phyloP scores from a whole-genome alignment of 2,113 vertebrate species.

The Hirundichthys speculiger region DNA sequence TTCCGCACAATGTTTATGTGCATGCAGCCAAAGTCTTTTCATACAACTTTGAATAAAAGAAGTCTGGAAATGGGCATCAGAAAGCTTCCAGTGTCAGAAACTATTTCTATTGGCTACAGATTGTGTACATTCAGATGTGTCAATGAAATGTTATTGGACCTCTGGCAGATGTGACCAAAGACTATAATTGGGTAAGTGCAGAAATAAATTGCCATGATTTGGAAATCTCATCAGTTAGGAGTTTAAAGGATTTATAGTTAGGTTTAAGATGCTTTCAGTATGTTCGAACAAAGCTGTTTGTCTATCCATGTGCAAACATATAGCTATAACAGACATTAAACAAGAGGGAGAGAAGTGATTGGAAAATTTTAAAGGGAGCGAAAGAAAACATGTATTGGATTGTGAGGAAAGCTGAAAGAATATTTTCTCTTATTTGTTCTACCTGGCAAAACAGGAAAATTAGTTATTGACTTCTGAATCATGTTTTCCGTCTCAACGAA shows the following conservation, averaged over 20 bases:
- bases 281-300: conserved; percentile 2
- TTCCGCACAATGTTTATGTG: background rate
- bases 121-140: too few relatives aligned
- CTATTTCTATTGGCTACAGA: background rate
- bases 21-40: background rate
- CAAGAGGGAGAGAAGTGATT: background rate
- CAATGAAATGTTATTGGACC: background rate
- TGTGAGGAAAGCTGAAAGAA: conserved; percentile 19
- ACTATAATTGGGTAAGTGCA: conserved; percentile 3
- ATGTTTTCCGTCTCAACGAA: conserved; percentile 55
- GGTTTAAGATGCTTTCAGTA: conserved; percentile 1
- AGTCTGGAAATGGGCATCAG: background rate
- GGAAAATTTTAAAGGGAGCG: background rate
- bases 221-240: conserved; percentile 37
- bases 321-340: background rate
- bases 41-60: background rate
- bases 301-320: background rate
- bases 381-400: conserved; percentile 27
- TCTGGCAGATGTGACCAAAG: conserved; percentile 10
- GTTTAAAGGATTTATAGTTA: conserved; percentile 25
- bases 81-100: background rate
- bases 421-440: conserved; percentile 67
- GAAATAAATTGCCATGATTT: conserved; percentile 14
- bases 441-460: conserved; percentile 73
- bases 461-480: conserved; percentile 70